Evolutionary conservation across 2,888 invertebrate species (phyloP), one percentile per base, ranked within the genome.

Genomic region (Campoletis raptor): DNA sequence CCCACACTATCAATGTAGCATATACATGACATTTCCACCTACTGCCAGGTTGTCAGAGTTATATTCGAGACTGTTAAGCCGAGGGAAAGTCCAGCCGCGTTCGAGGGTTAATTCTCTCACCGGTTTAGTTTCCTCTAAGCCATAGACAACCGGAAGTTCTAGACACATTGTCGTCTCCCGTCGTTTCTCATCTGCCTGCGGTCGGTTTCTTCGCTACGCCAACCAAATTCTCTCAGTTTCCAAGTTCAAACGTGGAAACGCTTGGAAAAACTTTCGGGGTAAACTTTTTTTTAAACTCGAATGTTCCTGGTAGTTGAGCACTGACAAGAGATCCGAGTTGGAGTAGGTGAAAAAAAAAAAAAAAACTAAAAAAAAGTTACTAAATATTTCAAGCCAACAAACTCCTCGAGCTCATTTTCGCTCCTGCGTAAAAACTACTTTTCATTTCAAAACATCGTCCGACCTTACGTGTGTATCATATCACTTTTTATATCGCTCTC

Each of bases 401-500:
- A 70, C 45, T 21, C 30, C n/a, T 10, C 67, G 15, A 24, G 52
- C 21, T 45, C 45, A 40, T 45, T 48, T 45, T 40, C 54, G 10
- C 48, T 54, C 37, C 61, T 37, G 24, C 7, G 52, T 48, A 48
- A 72, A 73, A 77, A 80, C 37, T 36, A 70, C 52, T 66, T 36
- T 74, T 57, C 18, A 42, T 79, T 79, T 45, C 21, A 61, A 54
- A 85, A 52, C 74, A 85, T 74, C n/a, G 36, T 24, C 36, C 66
- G 69, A 73, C 66, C 37, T 37, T 66, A 37, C 66, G 10, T 18
- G 10, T 61, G 4, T 61, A 57, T 66, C 64, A 52, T 66, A 61
- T 70, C 70, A 45, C 70, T 74, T 54, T 70, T 83, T 83, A 42
- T 72, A 30, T 64, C 37, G 37, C 70, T 79, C 64, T 73, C 37